Conservation (phyloP, 2,797 vertebrate species). For the Fistularia tabacaria region DNA sequence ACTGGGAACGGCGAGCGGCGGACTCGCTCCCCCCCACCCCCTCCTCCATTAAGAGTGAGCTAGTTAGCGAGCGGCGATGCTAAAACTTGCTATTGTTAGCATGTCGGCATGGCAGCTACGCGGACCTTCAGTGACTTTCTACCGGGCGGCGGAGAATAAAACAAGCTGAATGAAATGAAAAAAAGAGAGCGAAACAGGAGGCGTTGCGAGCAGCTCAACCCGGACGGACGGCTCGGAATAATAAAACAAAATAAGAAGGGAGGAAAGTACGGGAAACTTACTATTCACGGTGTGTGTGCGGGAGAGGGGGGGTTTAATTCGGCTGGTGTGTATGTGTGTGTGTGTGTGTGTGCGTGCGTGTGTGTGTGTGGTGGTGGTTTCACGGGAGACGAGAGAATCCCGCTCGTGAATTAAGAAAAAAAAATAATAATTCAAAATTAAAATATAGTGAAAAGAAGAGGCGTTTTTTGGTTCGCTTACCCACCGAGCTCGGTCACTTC, state of each 20-base stretch:
- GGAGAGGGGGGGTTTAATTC: too few relatives aligned
- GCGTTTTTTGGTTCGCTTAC: constrained; percentile 57
- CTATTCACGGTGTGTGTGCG: constrained; percentile 9
- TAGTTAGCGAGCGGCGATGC: constrained; percentile 67
- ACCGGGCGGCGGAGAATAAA: constrained; percentile 24
- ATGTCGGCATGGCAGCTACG: constrained; percentile 69
- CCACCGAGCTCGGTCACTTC: constrained; percentile 72
- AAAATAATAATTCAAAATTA: neutral
- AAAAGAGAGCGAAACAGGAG: too few relatives aligned
- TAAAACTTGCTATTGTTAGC: constrained; percentile 80
- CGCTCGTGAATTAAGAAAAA: too few relatives aligned
- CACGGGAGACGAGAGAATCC: too few relatives aligned
- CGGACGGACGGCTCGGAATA: too few relatives aligned
- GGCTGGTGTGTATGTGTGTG: too few relatives aligned
- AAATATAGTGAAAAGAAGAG: neutral
- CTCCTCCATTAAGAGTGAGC: constrained; percentile 6
- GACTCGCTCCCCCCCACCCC: too few relatives aligned
- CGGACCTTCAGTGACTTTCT: constrained; percentile 64
- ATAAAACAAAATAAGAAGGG: constrained; percentile 19
- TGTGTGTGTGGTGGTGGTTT: too few relatives aligned
- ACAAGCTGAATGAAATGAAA: constrained; percentile 4
- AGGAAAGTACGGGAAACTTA: constrained; percentile 66
- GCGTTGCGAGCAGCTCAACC: too few relatives aligned
- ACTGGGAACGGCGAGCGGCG: constrained; percentile 52
- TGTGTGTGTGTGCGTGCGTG: too few relatives aligned